Percentiles rank a stretch among this genome's conserved stretches.
phyloP scores from a whole-genome alignment of 1,140 invertebrate species.

The Pollicipes pollicipes region DNA sequence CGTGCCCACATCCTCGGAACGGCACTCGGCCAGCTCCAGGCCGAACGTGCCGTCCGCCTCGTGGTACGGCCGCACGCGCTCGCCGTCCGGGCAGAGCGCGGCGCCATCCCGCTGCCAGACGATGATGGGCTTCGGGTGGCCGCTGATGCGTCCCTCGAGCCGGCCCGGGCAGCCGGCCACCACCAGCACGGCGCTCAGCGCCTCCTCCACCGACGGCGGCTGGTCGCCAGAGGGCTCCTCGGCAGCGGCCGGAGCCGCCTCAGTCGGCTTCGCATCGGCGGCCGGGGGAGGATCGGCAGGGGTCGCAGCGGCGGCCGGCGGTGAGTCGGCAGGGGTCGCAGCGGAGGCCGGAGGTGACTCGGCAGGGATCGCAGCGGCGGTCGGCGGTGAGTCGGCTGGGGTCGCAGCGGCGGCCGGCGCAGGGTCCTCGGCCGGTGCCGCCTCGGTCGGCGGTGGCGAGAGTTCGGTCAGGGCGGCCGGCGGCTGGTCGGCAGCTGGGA shows the following conservation, averaged over 20 bases:
- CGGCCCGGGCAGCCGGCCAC: conserved; percentile 31
- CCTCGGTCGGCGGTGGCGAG: too few species aligned
- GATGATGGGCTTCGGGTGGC: conserved; percentile 47
- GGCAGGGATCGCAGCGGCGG: too few species aligned
- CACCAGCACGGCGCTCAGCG: conserved; percentile 9
- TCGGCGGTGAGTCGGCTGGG: too few species aligned
- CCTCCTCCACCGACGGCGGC: conserved; percentile 32
- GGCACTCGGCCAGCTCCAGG: neutral
- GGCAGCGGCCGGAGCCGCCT: conserved; percentile 19
- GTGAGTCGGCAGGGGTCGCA: too few species aligned
- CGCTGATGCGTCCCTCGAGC: conserved; percentile 46
- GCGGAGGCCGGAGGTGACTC: too few species aligned
- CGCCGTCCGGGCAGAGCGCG: conserved; percentile 16
- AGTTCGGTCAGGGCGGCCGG: too few species aligned
- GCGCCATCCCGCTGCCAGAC: conserved; percentile 53
- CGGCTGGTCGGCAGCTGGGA: too few species aligned
- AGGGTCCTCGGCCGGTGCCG: too few species aligned
- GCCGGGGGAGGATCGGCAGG: too few species aligned
- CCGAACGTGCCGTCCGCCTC: neutral
- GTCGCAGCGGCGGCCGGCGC: too few species aligned
- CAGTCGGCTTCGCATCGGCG: too few species aligned
- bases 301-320: too few species aligned
- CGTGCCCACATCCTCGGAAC: neutral
- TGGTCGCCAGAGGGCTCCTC: conserved; percentile 31
- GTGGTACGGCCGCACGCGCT: neutral